Evolutionary conservation across 2,797 vertebrate species (phyloP).

Genomic region (Neopelma chrysocephalum): DNA sequence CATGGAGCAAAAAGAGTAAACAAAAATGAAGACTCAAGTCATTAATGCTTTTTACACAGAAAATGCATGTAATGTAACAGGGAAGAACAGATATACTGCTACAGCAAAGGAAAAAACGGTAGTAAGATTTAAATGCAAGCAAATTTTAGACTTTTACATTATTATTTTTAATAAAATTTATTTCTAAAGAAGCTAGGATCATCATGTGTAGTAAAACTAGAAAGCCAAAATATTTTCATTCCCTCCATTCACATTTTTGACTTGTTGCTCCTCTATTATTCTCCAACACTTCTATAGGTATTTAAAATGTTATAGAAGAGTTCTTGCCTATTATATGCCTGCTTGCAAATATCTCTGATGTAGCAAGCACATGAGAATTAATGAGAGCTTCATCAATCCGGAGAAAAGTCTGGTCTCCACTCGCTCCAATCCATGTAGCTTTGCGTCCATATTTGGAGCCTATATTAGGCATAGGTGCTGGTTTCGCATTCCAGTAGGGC

Average conservation of each 20-base stretch:
- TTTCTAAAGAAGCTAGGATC: background rate
- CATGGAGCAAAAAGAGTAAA: background rate
- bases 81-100: background rate
- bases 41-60: background rate
- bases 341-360: slow-evolving; percentile 99
- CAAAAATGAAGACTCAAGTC: background rate
- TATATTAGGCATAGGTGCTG: slow-evolving; percentile 97
- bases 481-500: slow-evolving; percentile 98
- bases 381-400: slow-evolving; percentile 98
- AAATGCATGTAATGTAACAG: background rate
- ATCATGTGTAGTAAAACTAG: background rate
- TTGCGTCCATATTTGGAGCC: slow-evolving; percentile 97
- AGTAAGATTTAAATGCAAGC: background rate
- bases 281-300: background rate
- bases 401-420: slow-evolving; percentile 97
- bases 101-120: background rate
- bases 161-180: background rate
- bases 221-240: background rate
- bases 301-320: background rate
- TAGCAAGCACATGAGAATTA: slow-evolving; percentile 96
- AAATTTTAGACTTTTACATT: background rate
- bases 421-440: slow-evolving; percentile 98
- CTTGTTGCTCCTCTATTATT: background rate
- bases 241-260: background rate
- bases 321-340: slow-evolving; percentile 93